A percentile compares a stretch with the other conserved stretches of the same genome.
Evolutionary conservation across 1,140 invertebrate genomes (phyloP).

Genomic region (Ceratitis capitata): DNA sequence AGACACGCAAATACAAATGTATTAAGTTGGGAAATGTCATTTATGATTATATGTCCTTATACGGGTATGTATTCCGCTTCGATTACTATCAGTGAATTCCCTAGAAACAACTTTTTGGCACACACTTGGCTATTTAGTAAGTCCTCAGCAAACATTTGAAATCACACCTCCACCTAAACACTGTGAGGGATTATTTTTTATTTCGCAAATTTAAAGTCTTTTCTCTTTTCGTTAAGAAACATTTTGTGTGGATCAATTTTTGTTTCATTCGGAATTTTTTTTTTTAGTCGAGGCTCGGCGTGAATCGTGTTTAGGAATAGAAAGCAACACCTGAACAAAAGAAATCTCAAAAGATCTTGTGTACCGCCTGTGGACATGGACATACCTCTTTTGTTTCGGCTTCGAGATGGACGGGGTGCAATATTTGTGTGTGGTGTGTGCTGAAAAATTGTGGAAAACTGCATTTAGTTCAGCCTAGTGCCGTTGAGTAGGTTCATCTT

Average conservation of each 20-base stretch:
- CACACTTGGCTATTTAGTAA: background rate
- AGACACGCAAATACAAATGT: too few species aligned
- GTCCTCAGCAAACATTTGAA: background rate
- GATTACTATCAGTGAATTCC: background rate
- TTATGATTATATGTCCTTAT: too few species aligned
- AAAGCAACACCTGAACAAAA: constrained; percentile 39
- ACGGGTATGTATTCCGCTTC: too few species aligned
- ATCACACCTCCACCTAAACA: constrained; percentile 17
- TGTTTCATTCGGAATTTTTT: background rate
- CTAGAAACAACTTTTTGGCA: background rate
- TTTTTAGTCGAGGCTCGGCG: background rate
- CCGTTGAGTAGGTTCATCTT: background rate
- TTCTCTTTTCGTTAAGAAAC: background rate
- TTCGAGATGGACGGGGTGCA: background rate
- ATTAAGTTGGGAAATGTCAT: too few species aligned
- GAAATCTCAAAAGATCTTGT: constrained; percentile 24
- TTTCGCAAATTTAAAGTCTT: background rate
- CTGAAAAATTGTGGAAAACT: background rate
- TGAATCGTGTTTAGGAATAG: constrained; percentile 35
- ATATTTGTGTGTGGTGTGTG: background rate
- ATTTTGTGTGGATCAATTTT: background rate
- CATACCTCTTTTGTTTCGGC: constrained; percentile 6
- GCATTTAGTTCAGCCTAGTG: constrained; percentile 8
- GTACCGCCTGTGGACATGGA: too few species aligned
- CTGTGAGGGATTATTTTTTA: background rate